Percentiles rank a stretch among this genome's conserved stretches.
Conservation (phyloP, 2,113 vertebrate species). For the Tringa solitaria region DNA sequence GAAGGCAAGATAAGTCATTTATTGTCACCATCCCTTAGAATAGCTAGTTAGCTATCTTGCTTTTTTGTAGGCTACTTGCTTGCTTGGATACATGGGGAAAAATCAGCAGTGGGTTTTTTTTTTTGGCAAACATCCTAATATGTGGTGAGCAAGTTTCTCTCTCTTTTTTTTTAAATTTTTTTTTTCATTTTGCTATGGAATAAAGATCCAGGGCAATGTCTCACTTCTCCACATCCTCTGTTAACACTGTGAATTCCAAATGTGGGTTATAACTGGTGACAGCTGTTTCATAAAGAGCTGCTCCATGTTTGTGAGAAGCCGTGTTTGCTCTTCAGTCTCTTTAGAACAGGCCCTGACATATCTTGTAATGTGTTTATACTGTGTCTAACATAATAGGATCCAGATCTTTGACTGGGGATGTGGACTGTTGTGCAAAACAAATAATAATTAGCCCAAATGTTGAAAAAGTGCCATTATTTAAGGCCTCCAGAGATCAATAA, state of each 20-base stretch:
- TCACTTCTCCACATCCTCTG: not conserved
- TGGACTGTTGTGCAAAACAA: not conserved
- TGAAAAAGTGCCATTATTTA: constrained; percentile 1
- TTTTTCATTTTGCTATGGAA: not conserved
- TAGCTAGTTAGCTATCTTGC: constrained; percentile 51
- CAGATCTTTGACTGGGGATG: not conserved
- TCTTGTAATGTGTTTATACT: constrained; percentile 22
- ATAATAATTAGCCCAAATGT: not conserved
- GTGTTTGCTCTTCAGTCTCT: constrained; percentile 28
- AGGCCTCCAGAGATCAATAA: not conserved
- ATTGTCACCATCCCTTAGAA: constrained; percentile 43
- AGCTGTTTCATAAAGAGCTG: constrained; percentile 27
- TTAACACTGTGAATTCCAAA: not conserved
- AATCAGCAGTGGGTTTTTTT: constrained; percentile 4
- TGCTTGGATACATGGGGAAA: constrained; percentile 69
- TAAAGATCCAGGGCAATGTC: not conserved
- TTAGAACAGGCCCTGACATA: constrained; percentile 2
- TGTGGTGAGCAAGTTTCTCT: not conserved
- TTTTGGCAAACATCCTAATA: not conserved
- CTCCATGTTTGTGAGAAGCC: not conserved
- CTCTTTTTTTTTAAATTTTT: no score
- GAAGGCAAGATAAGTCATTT: not conserved
- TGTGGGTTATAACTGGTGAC: not conserved
- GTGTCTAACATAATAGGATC: not conserved
- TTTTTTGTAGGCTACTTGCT: not conserved